Conservation (phyloP, 2,888 invertebrate species). For the Conistra vaccinii region DNA sequence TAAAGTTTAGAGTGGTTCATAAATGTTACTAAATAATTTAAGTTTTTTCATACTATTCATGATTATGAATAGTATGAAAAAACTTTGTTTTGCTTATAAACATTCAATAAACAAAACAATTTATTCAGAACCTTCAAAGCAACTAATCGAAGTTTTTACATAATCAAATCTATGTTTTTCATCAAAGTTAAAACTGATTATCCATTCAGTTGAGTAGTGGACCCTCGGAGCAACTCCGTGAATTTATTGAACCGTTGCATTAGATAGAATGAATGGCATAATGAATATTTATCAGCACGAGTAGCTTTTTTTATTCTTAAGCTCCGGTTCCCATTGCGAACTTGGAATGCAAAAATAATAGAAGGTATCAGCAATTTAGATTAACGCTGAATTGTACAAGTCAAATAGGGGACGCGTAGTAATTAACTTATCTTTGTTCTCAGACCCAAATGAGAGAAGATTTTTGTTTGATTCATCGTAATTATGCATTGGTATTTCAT, state of each 20-base stretch:
- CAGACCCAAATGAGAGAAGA: neutral
- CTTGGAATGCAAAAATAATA: slow-evolving; percentile 55
- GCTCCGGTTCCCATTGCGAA: slow-evolving; percentile 21
- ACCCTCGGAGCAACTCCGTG: slow-evolving; percentile 18
- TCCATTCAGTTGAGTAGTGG: slow-evolving; percentile 36
- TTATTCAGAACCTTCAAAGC: slow-evolving; percentile 14
- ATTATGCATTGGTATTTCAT: slow-evolving; percentile 4
- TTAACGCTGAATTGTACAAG: slow-evolving; percentile 33
- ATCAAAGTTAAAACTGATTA: slow-evolving; percentile 52
- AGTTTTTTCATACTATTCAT: no score
- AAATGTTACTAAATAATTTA: no score
- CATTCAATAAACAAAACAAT: slow-evolving; percentile 19
- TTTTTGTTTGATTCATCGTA: slow-evolving; percentile 14
- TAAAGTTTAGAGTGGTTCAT: no score
- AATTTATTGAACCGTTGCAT: slow-evolving; percentile 51
- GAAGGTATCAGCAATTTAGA: slow-evolving; percentile 59
- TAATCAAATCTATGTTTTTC: slow-evolving; percentile 48
- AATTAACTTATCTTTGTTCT: slow-evolving; percentile 48
- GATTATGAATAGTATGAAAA: slow-evolving; percentile 4
- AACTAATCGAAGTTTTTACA: slow-evolving; percentile 42
- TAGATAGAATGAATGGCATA: slow-evolving; percentile 56
- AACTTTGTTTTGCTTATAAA: slow-evolving; percentile 17
- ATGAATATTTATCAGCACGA: slow-evolving; percentile 68
- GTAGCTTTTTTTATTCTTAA: slow-evolving; percentile 50
- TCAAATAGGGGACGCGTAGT: slow-evolving; percentile 33